Conservation (phyloP, 2,113 vertebrate genomes). For the Phyllopteryx taeniolatus region DNA sequence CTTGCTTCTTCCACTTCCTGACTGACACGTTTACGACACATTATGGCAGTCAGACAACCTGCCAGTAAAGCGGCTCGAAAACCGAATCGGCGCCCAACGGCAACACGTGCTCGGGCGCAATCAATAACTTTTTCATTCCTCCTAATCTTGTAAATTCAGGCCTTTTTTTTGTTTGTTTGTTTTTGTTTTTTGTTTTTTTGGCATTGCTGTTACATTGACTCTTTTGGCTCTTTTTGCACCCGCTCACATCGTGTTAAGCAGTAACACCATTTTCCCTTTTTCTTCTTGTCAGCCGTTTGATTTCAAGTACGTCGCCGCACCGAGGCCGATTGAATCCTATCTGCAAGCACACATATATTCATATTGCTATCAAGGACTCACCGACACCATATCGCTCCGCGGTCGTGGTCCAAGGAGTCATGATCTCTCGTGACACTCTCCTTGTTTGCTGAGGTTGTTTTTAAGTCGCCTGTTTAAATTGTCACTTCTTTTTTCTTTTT, state of each 20-base stretch:
- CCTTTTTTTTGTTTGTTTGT: not conserved
- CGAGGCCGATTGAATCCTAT: not conserved
- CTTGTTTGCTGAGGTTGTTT: slow-evolving; percentile 8
- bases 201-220: not conserved
- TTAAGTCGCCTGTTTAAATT: slow-evolving; percentile 28
- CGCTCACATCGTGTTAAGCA: slow-evolving; percentile 62
- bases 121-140: not conserved
- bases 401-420: slow-evolving; percentile 70
- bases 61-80: not conserved
- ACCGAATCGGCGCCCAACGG: not conserved
- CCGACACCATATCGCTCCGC: slow-evolving; percentile 69
- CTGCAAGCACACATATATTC: not conserved
- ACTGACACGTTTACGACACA: slow-evolving; percentile 33
- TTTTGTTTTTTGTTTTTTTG: not conserved
- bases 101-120: slow-evolving; percentile 27
- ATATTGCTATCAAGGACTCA: slow-evolving; percentile 48
- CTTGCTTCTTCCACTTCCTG: slow-evolving; percentile 67
- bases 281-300: not conserved
- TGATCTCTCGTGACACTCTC: slow-evolving; percentile 28
- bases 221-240: slow-evolving; percentile 32
- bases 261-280: not conserved
- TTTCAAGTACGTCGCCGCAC: not conserved
- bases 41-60: slow-evolving; percentile 13
- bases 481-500: slow-evolving; percentile 53
- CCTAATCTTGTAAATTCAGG: not conserved